Evolutionary conservation across 2,797 vertebrate genomes (phyloP).

Genomic region (Buphagus erythrorhynchus): DNA sequence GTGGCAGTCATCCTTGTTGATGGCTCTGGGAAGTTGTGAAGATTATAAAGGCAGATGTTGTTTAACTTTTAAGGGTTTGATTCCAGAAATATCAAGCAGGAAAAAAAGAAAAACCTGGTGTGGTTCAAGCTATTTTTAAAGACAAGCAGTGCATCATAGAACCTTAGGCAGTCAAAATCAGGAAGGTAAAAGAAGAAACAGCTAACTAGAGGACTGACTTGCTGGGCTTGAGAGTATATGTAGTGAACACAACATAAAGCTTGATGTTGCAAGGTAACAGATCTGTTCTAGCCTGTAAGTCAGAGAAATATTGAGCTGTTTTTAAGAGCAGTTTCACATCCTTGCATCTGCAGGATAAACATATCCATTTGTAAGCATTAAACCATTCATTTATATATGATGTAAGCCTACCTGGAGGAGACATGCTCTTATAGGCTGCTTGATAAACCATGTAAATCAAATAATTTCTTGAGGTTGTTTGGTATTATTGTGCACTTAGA

Average conservation of each 20-base stretch:
- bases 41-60: neutral
- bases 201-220: neutral
- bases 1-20: slow-evolving; percentile 15
- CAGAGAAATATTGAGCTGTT: neutral
- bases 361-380: neutral
- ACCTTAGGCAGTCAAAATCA: neutral
- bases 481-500: neutral
- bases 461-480: neutral
- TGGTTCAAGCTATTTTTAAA: neutral
- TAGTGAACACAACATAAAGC: neutral
- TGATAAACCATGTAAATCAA: neutral
- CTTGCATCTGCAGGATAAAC: neutral
- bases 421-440: neutral
- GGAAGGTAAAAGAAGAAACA: neutral
- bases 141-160: neutral
- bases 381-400: neutral
- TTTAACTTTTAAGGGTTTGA: neutral
- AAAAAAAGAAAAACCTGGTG: neutral
- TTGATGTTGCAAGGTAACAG: neutral
- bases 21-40: neutral
- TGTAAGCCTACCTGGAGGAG: neutral
- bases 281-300: neutral
- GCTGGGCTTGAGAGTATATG: neutral
- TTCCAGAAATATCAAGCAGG: neutral
- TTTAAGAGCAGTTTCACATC: neutral